Evolutionary conservation across 2,888 invertebrate genomes (phyloP).

Genomic region (Branchellion lobata): DNA sequence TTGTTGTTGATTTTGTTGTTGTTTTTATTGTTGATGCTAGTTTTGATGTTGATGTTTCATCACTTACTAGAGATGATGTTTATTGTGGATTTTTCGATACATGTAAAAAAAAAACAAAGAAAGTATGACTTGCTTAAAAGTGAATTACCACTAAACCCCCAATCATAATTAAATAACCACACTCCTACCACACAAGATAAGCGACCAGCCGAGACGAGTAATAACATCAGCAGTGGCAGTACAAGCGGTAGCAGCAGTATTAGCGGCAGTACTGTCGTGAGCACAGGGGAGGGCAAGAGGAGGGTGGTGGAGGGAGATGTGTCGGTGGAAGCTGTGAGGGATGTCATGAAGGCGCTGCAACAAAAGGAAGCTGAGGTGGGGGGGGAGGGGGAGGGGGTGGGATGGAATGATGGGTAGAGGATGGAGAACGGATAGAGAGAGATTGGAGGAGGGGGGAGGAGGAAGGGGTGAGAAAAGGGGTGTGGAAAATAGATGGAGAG

Average conservation of each 20-base stretch:
- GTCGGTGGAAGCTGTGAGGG: constrained; percentile 72
- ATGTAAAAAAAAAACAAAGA: too few species aligned
- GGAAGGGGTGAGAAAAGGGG: not conserved
- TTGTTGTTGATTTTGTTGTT: too few species aligned
- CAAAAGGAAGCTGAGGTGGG: not conserved
- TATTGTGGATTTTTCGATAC: too few species aligned
- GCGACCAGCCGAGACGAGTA: not conserved
- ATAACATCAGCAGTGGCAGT: not conserved
- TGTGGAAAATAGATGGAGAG: not conserved
- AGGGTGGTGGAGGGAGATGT: constrained; percentile 68
- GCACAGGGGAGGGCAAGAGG: not conserved
- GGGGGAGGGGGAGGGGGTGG: not conserved
- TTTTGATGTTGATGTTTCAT: too few species aligned
- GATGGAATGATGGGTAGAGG: too few species aligned
- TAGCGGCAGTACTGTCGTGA: not conserved
- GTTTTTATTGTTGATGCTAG: too few species aligned
- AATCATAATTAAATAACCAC: too few species aligned
- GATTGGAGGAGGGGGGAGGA: not conserved
- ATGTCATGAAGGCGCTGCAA: not conserved
- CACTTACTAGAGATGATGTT: too few species aligned
- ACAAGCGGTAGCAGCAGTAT: not conserved
- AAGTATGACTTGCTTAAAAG: too few species aligned
- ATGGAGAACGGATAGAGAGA: not conserved
- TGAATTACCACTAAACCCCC: too few species aligned
- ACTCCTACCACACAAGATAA: too few species aligned